Base-by-base conservation (phyloP, 1,140 invertebrate genomes). In the Physella acuta region DNA sequence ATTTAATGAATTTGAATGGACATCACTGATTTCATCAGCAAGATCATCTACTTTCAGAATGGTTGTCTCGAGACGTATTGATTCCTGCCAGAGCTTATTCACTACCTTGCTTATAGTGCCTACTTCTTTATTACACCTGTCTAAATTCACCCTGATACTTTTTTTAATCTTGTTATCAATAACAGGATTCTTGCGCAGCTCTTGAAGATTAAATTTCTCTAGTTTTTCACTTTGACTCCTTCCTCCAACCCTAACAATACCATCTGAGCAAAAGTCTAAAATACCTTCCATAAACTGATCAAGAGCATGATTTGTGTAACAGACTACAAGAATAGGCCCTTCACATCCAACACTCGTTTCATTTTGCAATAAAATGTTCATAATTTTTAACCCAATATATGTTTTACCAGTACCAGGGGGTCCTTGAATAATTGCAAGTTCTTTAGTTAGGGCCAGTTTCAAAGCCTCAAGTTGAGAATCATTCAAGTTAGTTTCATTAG, bases 221-320 rank as follows among this genome's bases (percentile, higher is more conserved):
- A 70, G 20, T 1, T 20, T 24, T 44, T 63, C 3, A 33, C 61
- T 70, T 14, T 20, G 24, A 31, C 68, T 70, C 31, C 68, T 61
- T n/a, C 68, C 60, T 26, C 68, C 68, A 31, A 70, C 61, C 11
- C 68, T 37, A 28, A 70, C 61, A 37, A 70, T 70, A 4, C 60
- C 68, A 24, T 34, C 17, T 34, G 30, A 39, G 36, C 68, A 70
- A 39, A 70, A 70, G 0, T 64, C 24, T 20, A 70, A 58, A 0
- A 70, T 58, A 1, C 68, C 68, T 61, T 70, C 68, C 26, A 95
- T 81, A 85, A 95, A 94, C 79, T 95, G 92, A 86, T 95, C 93
- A 2, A 95, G 80, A 0, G 93, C 93, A 82, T 94, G 92, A 79
- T 95, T 96, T 0, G 92, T 94, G 74, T 90, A 93, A 78, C 92